Evolutionary conservation across 2,113 vertebrate genomes (phyloP).

Genomic region (human): DNA sequence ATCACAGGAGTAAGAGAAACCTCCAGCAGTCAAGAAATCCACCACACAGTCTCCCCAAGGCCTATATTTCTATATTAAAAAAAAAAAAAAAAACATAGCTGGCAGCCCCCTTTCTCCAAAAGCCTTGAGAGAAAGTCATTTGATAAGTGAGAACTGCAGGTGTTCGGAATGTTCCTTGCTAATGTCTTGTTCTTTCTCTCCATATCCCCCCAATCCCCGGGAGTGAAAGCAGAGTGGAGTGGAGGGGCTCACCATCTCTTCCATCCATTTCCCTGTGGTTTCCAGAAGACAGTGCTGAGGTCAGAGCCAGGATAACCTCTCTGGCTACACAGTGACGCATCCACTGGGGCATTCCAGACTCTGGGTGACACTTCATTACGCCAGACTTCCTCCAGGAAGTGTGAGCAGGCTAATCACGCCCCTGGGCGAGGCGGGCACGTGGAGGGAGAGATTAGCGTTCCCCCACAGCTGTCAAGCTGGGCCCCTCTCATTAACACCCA

Average conservation of each 20-base stretch:
- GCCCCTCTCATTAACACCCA: conserved; percentile 70
- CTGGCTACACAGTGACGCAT: not conserved
- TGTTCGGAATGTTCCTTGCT: not conserved
- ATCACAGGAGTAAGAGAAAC: not conserved
- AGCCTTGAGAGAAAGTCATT: not conserved
- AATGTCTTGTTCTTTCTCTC: not conserved
- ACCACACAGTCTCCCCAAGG: not conserved
- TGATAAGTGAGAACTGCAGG: not conserved
- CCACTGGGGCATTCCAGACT: not conserved
- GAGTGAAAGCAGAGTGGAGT: not conserved
- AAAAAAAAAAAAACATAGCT: not conserved
- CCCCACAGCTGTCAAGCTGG: conserved; percentile 59
- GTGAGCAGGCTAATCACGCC: conserved; percentile 30
- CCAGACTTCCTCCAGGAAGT: conserved; percentile 55
- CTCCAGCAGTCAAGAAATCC: not conserved
- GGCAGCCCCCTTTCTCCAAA: not conserved
- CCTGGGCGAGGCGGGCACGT: conserved; percentile 47
- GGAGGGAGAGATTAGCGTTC: conserved; percentile 1
- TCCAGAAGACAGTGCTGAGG: not conserved
- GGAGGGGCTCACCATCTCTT: conserved; percentile 4
- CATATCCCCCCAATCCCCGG: accelerated
- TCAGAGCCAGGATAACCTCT: not conserved
- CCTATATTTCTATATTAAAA: not conserved
- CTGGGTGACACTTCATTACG: conserved; percentile 35
- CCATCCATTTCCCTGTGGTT: not conserved